Conservation (phyloP, 2,888 invertebrate genomes). For the Eristalis pertinax region DNA sequence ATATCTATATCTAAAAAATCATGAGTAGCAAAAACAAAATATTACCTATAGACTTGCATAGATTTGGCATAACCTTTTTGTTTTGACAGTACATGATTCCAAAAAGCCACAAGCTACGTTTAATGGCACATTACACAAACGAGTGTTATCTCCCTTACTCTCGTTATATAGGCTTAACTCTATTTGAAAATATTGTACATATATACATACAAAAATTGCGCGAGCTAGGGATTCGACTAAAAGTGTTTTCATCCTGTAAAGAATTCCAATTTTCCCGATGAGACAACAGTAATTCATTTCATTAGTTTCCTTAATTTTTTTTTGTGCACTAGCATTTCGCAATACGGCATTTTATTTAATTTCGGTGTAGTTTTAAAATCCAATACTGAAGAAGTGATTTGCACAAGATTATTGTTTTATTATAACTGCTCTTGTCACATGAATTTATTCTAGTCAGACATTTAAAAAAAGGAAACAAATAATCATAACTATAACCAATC, state of each 20-base stretch:
- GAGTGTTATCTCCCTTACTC: conserved; percentile 29
- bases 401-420: not conserved
- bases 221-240: conserved; percentile 62
- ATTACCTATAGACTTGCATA: not conserved
- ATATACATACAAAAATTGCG: conserved; percentile 66
- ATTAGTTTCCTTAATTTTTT: not conserved
- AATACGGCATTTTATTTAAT: not conserved
- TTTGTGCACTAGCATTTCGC: not conserved
- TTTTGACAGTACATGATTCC: conserved; percentile 40
- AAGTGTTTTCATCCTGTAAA: conserved; percentile 71
- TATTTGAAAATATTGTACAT: conserved; percentile 64
- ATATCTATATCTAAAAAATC: no score
- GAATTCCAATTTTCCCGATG: conserved; percentile 63
- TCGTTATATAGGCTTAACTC: conserved; percentile 26
- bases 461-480: not conserved
- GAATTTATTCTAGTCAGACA: not conserved
- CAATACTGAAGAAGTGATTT: not conserved
- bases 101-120: conserved; percentile 20
- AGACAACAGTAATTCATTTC: conserved; percentile 50
- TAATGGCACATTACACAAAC: conserved; percentile 32
- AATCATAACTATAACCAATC: not conserved
- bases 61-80: conserved; percentile 24
- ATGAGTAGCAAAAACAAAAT: not conserved
- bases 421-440: not conserved
- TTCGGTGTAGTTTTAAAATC: not conserved